Conservation (phyloP, 37 sponge, comb jelly and placozoan species). For the Chondrilla cf. caribensis region DNA sequence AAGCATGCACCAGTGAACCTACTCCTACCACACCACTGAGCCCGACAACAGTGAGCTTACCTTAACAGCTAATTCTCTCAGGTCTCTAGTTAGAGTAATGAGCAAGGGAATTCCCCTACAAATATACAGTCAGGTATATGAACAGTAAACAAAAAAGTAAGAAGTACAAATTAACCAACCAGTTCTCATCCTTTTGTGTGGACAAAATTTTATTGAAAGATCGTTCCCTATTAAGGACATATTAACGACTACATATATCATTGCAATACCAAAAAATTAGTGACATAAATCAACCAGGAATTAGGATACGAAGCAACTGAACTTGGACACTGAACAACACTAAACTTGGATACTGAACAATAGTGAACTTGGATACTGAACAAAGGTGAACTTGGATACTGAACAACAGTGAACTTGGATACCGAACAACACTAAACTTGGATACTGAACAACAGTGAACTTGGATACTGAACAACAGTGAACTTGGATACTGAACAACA, state of each 20-base stretch:
- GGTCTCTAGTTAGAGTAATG: conserved; percentile 37
- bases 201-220: conserved; percentile 69
- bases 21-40: no score
- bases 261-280: not conserved
- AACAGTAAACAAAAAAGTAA: not conserved
- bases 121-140: not conserved
- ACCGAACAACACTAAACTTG: no score
- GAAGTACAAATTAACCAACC: no score
- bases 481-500: no score
- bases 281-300: not conserved
- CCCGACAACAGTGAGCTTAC: no score
- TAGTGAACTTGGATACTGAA: no score
- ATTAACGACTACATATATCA: not conserved
- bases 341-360: no score
- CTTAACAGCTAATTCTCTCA: conserved; percentile 53
- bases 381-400: no score
- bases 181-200: conserved; percentile 82
- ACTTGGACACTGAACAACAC: conserved; percentile 82
- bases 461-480: no score
- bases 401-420: no score
- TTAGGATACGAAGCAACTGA: not conserved
- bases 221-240: conserved; percentile 25
- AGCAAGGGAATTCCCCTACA: conserved; percentile 43
- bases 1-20: no score
- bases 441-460: no score